Evolutionary conservation across 2,113 vertebrate genomes (phyloP).

Genomic region (Gymnorhina tibicen): DNA sequence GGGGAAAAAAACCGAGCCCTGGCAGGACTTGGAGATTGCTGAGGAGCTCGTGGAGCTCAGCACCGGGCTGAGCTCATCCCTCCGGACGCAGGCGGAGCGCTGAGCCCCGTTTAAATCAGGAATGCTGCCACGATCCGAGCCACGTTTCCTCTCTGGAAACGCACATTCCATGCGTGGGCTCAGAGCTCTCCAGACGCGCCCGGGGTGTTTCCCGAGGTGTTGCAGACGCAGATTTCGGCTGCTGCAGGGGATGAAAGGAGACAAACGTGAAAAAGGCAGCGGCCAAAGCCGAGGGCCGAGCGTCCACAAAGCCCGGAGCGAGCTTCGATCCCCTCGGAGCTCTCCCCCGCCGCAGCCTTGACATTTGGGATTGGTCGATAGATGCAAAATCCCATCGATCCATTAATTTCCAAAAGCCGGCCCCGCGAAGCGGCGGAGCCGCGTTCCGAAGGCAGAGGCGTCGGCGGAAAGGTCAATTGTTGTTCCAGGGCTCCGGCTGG

Average conservation of each 20-base stretch:
- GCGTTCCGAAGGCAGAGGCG: not conserved
- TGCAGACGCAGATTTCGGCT: not conserved
- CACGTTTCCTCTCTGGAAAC: not conserved
- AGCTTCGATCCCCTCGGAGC: not conserved
- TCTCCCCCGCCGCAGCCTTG: not conserved
- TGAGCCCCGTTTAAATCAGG: not conserved
- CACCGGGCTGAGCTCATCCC: not conserved
- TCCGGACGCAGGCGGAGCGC: not conserved
- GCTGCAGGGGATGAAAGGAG: not conserved
- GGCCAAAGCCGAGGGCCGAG: not conserved
- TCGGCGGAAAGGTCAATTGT: slow-evolving; percentile 21
- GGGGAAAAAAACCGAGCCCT: not conserved
- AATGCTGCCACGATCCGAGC: not conserved
- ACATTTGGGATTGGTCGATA: slow-evolving; percentile 33
- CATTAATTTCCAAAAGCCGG: not conserved
- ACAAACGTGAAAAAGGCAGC: not conserved
- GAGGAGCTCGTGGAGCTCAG: not conserved
- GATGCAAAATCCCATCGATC: not conserved
- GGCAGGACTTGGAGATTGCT: not conserved
- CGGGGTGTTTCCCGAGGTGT: not conserved
- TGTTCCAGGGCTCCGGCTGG: not conserved
- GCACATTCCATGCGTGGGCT: not conserved
- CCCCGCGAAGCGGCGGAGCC: not conserved
- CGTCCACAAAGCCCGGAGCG: not conserved
- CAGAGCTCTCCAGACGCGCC: not conserved